Conservation (phyloP, 2,113 vertebrate species). For the Piprites chloris region DNA sequence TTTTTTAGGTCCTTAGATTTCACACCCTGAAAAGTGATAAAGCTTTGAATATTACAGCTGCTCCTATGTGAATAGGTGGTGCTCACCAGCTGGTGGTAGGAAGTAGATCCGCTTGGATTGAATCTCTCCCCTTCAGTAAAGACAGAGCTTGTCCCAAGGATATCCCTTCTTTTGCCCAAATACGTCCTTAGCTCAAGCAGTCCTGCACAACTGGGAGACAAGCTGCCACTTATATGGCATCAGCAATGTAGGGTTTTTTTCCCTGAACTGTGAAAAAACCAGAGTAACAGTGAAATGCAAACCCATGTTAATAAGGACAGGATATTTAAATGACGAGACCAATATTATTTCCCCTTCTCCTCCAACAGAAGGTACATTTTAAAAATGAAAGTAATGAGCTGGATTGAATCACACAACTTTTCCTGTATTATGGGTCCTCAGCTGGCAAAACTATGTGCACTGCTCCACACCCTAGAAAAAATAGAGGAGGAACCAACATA, state of each 20-base stretch:
- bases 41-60: not conserved
- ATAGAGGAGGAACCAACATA: not conserved
- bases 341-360: not conserved
- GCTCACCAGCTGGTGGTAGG: not conserved
- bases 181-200: not conserved
- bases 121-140: not conserved
- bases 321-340: not conserved
- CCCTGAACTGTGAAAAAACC: not conserved
- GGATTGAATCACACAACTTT: not conserved
- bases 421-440: not conserved
- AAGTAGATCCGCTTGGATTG: fast-evolving
- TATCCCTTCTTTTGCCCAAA: not conserved
- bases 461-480: not conserved
- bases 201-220: not conserved
- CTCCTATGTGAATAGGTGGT: not conserved
- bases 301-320: not conserved
- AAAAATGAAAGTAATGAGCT: not conserved
- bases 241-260: not conserved
- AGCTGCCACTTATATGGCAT: not conserved
- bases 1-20: not conserved
- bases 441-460: not conserved
- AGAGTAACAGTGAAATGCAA: not conserved
- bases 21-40: not conserved
- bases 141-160: not conserved
- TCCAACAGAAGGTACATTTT: not conserved